Evolutionary conservation across 2,113 vertebrate species (phyloP), one percentile per base, ranked within the genome.

Genomic region (Grus americana): DNA sequence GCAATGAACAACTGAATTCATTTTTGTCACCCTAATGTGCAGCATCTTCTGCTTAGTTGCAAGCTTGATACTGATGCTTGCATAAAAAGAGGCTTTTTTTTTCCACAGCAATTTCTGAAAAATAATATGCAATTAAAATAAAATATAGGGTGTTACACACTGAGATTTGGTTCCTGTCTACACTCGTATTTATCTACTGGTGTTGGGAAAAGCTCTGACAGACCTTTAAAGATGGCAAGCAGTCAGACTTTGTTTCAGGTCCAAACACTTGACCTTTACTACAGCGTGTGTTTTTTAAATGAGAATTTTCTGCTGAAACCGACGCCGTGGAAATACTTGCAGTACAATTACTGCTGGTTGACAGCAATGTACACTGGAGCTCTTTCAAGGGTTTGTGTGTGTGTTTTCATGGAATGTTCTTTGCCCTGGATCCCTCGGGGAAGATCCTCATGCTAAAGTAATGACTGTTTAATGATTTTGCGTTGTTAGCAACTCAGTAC

Each of bases 311-410:
- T 86, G 55, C 50, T 36, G 44, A 34, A 36, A 10, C 2, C 1
- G 16, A 1, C 12, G 10, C 32, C 8, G 3, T 0, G 0, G 46
- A 9, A 26, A 4, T 26, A 21, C 42, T 54, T 38, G 29, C 5
- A 15, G 23, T 34, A 30, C 6, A 9, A 2, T 38, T 65, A 10
- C 36, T 1, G 20, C 26, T 7, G 8, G 9, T 24, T 44, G 36
- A 10, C 42, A 11, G n/a, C 2, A 19, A n/a, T 0, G 0, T 9
- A 15, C 7, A 0, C 2, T 21, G 10, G 36, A 42, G 46, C 42
- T 29, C 32, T 38, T n/a, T 10, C 2, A 3, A 6, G 22, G 27
- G 15, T 36, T 24, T 21, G 9, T 11, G 55, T 2, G 4, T 74
- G 4, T 74, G 24, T 42, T 78, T 66, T 27, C 16, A 17, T 8